Evolutionary conservation across 2,797 vertebrate species (phyloP).

Genomic region (Halcyon leucocephala): DNA sequence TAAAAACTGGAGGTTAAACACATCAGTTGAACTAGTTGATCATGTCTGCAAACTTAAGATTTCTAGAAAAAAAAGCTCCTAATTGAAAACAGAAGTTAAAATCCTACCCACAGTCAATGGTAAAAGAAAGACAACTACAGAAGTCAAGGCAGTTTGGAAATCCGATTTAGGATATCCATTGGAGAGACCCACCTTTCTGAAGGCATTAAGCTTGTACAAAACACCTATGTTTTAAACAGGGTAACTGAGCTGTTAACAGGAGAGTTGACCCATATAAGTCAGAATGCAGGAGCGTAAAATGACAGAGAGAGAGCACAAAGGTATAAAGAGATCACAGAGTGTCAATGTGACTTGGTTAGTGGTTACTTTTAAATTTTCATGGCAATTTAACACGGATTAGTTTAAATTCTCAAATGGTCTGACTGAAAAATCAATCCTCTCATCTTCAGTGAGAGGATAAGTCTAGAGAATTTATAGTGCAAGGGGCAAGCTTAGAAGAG

Average conservation of each 20-base stretch:
- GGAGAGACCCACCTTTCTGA: neutral
- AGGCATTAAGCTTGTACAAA: neutral
- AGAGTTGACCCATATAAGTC: neutral
- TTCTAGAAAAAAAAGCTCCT: neutral
- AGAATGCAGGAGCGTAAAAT: neutral
- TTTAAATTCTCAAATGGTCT: neutral
- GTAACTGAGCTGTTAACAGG: neutral
- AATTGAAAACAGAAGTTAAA: neutral
- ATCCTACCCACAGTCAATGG: neutral
- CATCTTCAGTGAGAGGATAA: neutral
- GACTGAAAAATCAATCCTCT: neutral
- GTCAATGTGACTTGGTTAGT: neutral
- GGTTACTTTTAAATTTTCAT: neutral
- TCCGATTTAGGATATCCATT: neutral
- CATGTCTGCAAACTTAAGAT: neutral
- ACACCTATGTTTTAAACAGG: fast-evolving
- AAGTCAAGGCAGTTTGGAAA: neutral
- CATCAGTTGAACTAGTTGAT: neutral
- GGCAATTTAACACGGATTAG: neutral
- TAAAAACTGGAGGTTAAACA: neutral
- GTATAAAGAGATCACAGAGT: neutral
- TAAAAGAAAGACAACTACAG: neutral
- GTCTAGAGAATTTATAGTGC: neutral
- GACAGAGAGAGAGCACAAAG: neutral
- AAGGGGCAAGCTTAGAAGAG: neutral